Conservation (phyloP, 2,888 invertebrate species). For the Dicyrtomina minuta region DNA sequence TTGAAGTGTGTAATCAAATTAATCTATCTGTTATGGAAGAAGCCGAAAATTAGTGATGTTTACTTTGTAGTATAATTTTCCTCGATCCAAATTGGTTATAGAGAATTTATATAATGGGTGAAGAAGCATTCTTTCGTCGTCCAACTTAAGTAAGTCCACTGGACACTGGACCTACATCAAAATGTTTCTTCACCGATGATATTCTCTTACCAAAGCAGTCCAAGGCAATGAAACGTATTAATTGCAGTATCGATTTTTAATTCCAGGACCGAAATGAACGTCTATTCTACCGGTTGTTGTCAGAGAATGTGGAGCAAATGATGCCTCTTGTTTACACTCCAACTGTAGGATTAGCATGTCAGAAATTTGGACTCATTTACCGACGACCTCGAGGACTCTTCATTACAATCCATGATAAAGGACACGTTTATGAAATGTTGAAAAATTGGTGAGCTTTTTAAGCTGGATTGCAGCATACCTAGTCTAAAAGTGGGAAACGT, state of each 20-base stretch:
- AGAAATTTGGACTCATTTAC: slow-evolving; percentile 91
- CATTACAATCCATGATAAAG: slow-evolving; percentile 93
- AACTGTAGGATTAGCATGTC: slow-evolving; percentile 95
- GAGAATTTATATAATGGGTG: too few relatives aligned
- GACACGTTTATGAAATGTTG: slow-evolving; percentile 89
- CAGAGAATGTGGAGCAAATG: slow-evolving; percentile 82
- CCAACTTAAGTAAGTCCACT: too few relatives aligned
- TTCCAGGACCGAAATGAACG: slow-evolving; percentile 90
- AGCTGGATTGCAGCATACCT: not conserved
- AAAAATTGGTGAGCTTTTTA: slow-evolving; percentile 82
- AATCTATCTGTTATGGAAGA: too few relatives aligned
- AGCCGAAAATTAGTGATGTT: too few relatives aligned
- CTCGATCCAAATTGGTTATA: too few relatives aligned
- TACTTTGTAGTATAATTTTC: too few relatives aligned
- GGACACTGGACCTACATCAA: too few relatives aligned
- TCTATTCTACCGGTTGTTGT: slow-evolving; percentile 87
- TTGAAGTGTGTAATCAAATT: too few relatives aligned
- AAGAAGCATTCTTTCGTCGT: too few relatives aligned
- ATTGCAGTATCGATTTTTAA: slow-evolving; percentile 8
- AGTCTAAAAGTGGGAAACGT: not conserved
- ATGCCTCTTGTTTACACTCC: slow-evolving; percentile 97
- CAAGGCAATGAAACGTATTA: too few relatives aligned
- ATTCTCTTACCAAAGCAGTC: too few relatives aligned
- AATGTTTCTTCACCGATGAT: too few relatives aligned
- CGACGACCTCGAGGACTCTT: slow-evolving; percentile 87